These are phyloP conservation scores for Gisinianus flammeolus DNA, from an alignment of 2,888 invertebrate species.

Conservation along the genomic window DNA sequence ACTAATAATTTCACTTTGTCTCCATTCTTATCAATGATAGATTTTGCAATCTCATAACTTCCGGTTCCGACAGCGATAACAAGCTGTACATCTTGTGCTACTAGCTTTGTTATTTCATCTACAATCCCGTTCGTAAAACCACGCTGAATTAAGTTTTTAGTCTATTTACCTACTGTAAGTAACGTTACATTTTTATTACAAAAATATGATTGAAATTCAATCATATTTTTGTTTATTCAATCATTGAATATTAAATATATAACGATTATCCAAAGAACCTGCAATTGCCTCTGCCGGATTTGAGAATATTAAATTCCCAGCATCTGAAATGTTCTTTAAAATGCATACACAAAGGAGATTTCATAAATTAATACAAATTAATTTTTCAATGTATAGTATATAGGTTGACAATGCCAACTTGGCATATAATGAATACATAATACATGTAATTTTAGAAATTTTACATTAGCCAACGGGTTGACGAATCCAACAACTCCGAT, in stretches of 20 bases:
- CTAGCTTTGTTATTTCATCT: neutral
- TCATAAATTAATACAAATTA: conserved; percentile 2
- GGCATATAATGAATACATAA: too few relatives aligned
- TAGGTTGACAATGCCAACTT: too few relatives aligned
- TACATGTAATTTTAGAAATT: too few relatives aligned
- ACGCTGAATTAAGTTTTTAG: too few relatives aligned
- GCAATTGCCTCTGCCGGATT: conserved; percentile 39
- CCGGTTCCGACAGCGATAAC: conserved; percentile 55
- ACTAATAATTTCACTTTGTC: conserved; percentile 51
- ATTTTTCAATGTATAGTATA: neutral
- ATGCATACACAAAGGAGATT: neutral
- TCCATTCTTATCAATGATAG: conserved; percentile 42
- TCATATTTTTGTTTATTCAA: too few relatives aligned
- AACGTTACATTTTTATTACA: too few relatives aligned
- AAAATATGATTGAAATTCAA: too few relatives aligned
- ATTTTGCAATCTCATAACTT: conserved; percentile 42
- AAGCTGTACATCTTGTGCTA: neutral
- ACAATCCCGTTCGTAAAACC: too few relatives aligned
- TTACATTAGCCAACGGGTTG: conserved; percentile 48
- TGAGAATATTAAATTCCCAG: conserved; percentile 43
- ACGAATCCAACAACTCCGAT: conserved; percentile 53
- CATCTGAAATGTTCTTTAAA: conserved; percentile 46
- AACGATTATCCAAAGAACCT: neutral
- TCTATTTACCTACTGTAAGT: too few relatives aligned
- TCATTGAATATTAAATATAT: too few relatives aligned